Percentiles rank a stretch among this genome's conserved stretches.
Conservation (phyloP, 2,113 vertebrate species). For the Ictalurus furcatus region DNA sequence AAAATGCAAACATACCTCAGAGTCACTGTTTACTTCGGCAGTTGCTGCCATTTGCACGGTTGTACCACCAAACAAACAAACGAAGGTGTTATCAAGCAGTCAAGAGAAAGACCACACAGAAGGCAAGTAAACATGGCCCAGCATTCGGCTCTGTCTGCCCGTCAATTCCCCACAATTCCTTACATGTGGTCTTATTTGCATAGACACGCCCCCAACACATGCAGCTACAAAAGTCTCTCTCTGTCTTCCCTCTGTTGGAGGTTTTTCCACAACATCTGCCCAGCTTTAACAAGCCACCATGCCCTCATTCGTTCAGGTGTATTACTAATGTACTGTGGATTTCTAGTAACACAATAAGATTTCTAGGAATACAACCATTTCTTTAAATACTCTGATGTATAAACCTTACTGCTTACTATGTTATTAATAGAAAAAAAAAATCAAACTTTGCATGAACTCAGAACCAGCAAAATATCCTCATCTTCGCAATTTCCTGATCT, state of each 20-base stretch:
- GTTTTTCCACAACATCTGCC: conserved; percentile 52
- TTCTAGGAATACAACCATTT: background rate
- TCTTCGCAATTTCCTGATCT: background rate
- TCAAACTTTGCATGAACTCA: background rate
- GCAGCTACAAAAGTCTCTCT: background rate
- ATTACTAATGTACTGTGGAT: background rate
- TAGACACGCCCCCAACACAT: conserved; percentile 49
- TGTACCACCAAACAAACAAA: conserved; percentile 29
- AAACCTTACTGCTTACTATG: too few species aligned
- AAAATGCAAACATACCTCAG: conserved; percentile 66
- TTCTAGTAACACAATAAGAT: background rate
- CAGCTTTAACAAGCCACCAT: conserved; percentile 35
- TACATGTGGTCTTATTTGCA: conserved; percentile 48
- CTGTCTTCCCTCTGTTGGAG: background rate
- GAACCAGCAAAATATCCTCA: background rate
- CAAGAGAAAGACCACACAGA: conserved; percentile 31
- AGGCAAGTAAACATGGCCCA: conserved; percentile 42
- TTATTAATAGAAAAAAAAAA: background rate
- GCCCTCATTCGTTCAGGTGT: conserved; percentile 22
- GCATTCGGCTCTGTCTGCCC: conserved; percentile 26
- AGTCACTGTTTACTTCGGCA: conserved; percentile 60
- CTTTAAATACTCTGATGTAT: background rate
- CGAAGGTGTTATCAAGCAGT: conserved; percentile 28
- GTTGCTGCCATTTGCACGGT: conserved; percentile 61
- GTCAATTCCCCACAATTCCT: conserved; percentile 51